A percentile compares a stretch with the other conserved stretches of the same genome.
Conservation (phyloP, 2,888 invertebrate genomes). For the Scotopteryx bipunctaria region DNA sequence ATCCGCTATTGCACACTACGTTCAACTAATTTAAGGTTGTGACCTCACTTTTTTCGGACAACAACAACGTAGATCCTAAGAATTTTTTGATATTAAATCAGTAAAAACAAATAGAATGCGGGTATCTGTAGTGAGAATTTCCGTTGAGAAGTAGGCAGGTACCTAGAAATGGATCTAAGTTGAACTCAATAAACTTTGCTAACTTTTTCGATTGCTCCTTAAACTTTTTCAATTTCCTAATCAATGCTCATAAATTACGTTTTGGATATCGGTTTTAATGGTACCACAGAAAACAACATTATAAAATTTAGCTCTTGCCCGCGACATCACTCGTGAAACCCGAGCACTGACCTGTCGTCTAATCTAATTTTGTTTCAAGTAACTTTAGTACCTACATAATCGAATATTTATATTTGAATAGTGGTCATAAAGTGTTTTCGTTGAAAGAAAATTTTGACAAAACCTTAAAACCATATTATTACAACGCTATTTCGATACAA, state of each 20-base stretch:
- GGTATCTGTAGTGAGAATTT: neutral
- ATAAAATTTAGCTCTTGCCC: neutral
- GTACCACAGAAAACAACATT: neutral
- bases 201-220: conserved; percentile 30
- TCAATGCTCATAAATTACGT: conserved; percentile 23
- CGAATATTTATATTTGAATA: too few relatives aligned
- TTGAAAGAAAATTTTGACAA: too few relatives aligned
- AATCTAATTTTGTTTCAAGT: too few relatives aligned
- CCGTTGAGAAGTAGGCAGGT: neutral
- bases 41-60: too few relatives aligned
- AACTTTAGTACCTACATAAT: neutral
- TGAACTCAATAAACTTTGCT: conserved; percentile 23
- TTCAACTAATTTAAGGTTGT: too few relatives aligned
- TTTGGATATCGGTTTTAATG: conserved; percentile 1
- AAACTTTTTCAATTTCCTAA: conserved; percentile 45
- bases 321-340: neutral
- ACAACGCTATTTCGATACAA: too few relatives aligned
- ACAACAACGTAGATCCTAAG: too few relatives aligned
- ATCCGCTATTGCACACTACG: too few relatives aligned
- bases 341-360: too few relatives aligned
- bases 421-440: too few relatives aligned
- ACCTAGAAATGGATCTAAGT: conserved; percentile 5
- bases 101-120: neutral
- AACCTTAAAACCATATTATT: too few relatives aligned
- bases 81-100: too few relatives aligned